Base-by-base conservation (phyloP, 1,140 invertebrate genomes). In the Propsilocerus akamusi region DNA sequence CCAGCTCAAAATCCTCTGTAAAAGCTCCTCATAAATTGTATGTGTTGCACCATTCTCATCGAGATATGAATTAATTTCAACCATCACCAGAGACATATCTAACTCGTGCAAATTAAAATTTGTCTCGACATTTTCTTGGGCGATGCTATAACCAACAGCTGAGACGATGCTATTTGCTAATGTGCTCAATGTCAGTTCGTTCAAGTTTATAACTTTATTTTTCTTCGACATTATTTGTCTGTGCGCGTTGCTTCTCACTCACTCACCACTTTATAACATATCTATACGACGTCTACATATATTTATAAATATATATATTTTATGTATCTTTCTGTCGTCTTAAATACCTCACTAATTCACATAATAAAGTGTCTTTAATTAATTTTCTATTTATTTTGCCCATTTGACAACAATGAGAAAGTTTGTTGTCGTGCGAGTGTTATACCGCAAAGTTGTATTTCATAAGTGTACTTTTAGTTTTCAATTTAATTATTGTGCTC, bases 21-120 rank as follows among this genome's bases (percentile, higher is more conserved):
- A 53, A 51, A 80, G 62, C 64, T 78, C 75, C 63, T 79, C 74
- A 52, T 77, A 73, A 48, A 77, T 75, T 56, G 77, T 74, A 23
- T 65, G 68, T 1, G 74, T 74, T 5, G 71, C 72, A 22, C 73
- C 73, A 56, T 69, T 64, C 46, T 61, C 66, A 32, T 72, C 65
- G 52, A 73, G 67, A 57, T 75, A 76, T 17, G 72, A 72, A 10
- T 72, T 72, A 8, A 74, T 61, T 57, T 75, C 68, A 1, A 70
- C 70, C 59, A 75, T 74, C 5, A 69, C 63, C 5, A 75, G 59
- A 5, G 64, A 65, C 7, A 71, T 64, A 62, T 76, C 72, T 8
- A 41, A 28, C 5, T 34, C 28, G 41, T 34, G 32, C 14, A 49
- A 25, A 49, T 26, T 49, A 14, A 49, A 49, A 41, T n/a, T 41